Evolutionary conservation across 2,888 invertebrate species (phyloP).

Genomic region (Venusia cambrica): DNA sequence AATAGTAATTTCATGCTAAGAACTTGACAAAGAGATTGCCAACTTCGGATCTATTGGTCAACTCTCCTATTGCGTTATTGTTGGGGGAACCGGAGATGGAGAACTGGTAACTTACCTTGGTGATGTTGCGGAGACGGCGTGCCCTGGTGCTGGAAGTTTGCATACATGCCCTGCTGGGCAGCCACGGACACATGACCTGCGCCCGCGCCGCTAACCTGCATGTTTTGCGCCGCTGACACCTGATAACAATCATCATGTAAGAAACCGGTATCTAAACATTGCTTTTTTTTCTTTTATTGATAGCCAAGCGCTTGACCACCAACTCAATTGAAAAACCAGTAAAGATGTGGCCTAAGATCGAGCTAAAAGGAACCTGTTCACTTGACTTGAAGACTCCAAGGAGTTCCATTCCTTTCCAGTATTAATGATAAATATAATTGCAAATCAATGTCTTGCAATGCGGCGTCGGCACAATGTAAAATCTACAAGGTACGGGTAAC

Average conservation of each 20-base stretch:
- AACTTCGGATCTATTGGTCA: slow-evolving; percentile 4
- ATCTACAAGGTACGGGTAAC: too few relatives aligned
- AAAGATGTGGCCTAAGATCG: too few relatives aligned
- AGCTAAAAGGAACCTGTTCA: too few relatives aligned
- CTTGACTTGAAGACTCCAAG: too few relatives aligned
- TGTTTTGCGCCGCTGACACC: slow-evolving; percentile 94
- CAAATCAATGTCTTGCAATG: too few relatives aligned
- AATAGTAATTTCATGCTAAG: slow-evolving; percentile 13
- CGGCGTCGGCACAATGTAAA: too few relatives aligned
- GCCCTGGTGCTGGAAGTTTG: slow-evolving; percentile 73
- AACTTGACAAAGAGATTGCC: slow-evolving; percentile 13
- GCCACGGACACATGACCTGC: slow-evolving; percentile 88
- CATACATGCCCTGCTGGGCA: slow-evolving; percentile 92
- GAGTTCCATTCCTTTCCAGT: too few relatives aligned
- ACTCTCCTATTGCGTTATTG: slow-evolving; percentile 3
- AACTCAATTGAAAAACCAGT: too few relatives aligned
- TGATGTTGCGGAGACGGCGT: slow-evolving; percentile 75
- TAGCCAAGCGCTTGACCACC: too few relatives aligned
- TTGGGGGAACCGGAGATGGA: not conserved
- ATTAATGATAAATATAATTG: too few relatives aligned
- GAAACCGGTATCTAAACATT: too few relatives aligned
- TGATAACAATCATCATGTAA: slow-evolving; percentile 47
- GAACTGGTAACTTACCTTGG: slow-evolving; percentile 14
- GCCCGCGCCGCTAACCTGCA: slow-evolving; percentile 87
- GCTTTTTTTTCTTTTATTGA: too few relatives aligned